Evolutionary conservation across 2,113 vertebrate species (phyloP).

Genomic region (Pavo muticus): DNA sequence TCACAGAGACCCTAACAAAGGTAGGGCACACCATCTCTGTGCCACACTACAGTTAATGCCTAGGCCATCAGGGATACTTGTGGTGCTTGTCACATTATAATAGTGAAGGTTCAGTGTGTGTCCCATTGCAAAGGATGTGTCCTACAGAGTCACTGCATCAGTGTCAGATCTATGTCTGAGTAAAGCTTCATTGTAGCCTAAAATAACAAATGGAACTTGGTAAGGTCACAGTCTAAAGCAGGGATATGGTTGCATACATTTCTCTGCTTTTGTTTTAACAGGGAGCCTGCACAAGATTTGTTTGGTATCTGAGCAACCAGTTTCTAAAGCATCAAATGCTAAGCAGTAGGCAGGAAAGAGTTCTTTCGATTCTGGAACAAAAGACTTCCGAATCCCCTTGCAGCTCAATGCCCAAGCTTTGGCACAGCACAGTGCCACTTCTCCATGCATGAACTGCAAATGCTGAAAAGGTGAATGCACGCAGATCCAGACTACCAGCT

Average conservation of each 20-base stretch:
- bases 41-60: background rate
- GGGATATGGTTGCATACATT: slow-evolving; percentile 23
- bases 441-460: background rate
- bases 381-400: slow-evolving; percentile 44
- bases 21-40: background rate
- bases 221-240: slow-evolving; percentile 24
- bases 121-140: background rate
- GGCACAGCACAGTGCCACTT: slow-evolving; percentile 8
- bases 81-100: background rate
- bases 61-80: background rate
- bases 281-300: slow-evolving; percentile 47
- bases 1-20: background rate
- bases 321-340: slow-evolving; percentile 65
- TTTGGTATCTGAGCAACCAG: slow-evolving; percentile 74
- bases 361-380: slow-evolving; percentile 69
- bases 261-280: slow-evolving; percentile 37
- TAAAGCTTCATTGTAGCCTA: background rate
- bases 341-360: slow-evolving; percentile 61
- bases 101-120: background rate
- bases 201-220: background rate
- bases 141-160: background rate
- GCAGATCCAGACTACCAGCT: slow-evolving; percentile 6
- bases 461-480: background rate
- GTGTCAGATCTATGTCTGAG: background rate
- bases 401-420: slow-evolving; percentile 9